Evolutionary conservation across 37 sponge, comb jelly and placozoan species (phyloP).

Genomic region (Dysidea cf. avara): DNA sequence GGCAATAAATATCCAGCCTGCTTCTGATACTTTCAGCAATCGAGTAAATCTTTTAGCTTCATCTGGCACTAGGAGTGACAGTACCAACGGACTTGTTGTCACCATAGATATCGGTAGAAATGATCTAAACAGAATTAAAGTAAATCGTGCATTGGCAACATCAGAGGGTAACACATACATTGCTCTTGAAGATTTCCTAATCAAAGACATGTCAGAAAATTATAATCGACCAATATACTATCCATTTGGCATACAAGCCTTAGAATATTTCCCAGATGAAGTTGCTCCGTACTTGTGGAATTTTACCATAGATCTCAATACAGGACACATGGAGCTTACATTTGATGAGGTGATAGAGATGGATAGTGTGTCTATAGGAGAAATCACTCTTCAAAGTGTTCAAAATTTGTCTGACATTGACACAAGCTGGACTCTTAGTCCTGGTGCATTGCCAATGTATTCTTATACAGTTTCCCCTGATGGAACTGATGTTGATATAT

Average conservation of each 20-base stretch:
- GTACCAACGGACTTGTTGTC: slow-evolving; percentile 25
- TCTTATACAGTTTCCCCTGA: slow-evolving; percentile 58
- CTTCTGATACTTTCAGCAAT: slow-evolving; percentile 14
- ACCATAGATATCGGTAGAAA: slow-evolving; percentile 59
- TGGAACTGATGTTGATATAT: slow-evolving; percentile 56
- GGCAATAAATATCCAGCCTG: slow-evolving; percentile 66
- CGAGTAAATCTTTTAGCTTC: slow-evolving; percentile 25
- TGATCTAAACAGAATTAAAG: slow-evolving; percentile 86
- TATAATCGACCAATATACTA: slow-evolving; percentile 55
- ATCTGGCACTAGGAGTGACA: slow-evolving; percentile 28
- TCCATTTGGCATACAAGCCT: slow-evolving; percentile 45
- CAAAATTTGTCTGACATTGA: slow-evolving; percentile 5
- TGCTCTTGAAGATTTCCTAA: slow-evolving; percentile 39
- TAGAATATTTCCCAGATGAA: slow-evolving; percentile 26
- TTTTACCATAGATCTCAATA: slow-evolving; percentile 70
- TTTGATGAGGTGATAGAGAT: slow-evolving; percentile 88
- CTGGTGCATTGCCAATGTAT: slow-evolving; percentile 51
- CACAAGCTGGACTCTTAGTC: slow-evolving; percentile 19
- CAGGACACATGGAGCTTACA: slow-evolving; percentile 62
- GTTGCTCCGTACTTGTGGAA: slow-evolving; percentile 42
- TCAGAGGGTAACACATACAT: slow-evolving; percentile 56
- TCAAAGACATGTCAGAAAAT: slow-evolving; percentile 76
- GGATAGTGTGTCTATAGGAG: slow-evolving; percentile 39
- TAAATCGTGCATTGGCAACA: slow-evolving; percentile 63
- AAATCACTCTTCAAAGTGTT: slow-evolving; percentile 59